Evolutionary conservation across 2,797 vertebrate genomes (phyloP).

Genomic region (Streptopelia turtur): DNA sequence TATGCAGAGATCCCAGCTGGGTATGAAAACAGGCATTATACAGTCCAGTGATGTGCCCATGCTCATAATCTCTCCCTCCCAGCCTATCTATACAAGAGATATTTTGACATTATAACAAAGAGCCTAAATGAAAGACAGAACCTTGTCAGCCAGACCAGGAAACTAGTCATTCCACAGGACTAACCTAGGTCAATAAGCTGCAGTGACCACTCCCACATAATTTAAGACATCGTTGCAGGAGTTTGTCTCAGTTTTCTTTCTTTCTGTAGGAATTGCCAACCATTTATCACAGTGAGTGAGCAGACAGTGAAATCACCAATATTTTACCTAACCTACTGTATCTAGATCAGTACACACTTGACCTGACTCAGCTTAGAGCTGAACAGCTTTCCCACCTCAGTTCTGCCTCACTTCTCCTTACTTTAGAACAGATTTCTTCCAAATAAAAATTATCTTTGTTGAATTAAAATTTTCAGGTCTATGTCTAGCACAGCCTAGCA

Average conservation of each 20-base stretch:
- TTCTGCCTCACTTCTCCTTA: accelerated
- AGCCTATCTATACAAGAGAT: not conserved
- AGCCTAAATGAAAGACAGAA: not conserved
- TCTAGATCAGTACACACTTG: not conserved
- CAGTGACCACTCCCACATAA: accelerated
- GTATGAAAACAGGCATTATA: not conserved
- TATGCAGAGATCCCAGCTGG: not conserved
- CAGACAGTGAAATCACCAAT: not conserved
- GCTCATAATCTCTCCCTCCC: not conserved
- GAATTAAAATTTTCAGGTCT: not conserved
- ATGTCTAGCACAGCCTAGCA: not conserved
- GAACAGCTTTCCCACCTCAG: not conserved
- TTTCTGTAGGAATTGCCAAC: not conserved
- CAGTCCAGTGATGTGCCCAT: not conserved
- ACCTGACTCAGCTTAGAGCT: not conserved
- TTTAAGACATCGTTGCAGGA: not conserved
- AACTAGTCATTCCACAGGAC: not conserved
- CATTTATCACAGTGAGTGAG: not conserved
- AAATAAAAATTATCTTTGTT: not conserved
- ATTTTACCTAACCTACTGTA: not conserved
- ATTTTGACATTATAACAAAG: not conserved
- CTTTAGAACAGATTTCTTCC: not conserved
- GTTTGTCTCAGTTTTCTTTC: not conserved
- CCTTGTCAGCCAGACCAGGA: not conserved
- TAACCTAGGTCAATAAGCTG: not conserved